Evolutionary conservation across 2,113 vertebrate genomes (phyloP).

Genomic region (Zingel zingel): DNA sequence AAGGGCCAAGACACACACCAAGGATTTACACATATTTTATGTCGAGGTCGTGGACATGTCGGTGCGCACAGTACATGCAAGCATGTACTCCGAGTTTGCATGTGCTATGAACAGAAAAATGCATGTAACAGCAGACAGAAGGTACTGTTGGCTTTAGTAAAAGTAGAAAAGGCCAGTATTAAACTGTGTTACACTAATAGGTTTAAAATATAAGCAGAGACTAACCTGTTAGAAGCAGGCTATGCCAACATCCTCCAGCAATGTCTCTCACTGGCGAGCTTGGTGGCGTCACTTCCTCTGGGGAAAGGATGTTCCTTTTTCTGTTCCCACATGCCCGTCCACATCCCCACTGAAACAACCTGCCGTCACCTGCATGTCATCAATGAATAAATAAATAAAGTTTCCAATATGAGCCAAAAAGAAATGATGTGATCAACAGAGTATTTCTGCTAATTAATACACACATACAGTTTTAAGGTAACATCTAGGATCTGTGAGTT

Average conservation of each 20-base stretch:
- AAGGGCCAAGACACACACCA: conserved; percentile 57
- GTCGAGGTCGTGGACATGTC: conserved; percentile 45
- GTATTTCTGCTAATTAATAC: neutral
- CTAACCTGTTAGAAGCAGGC: conserved; percentile 71
- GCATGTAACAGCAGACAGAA: conserved; percentile 11
- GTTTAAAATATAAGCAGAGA: conserved; percentile 11
- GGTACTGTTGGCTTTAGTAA: neutral
- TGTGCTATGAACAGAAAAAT: conserved; percentile 17
- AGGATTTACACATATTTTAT: conserved; percentile 51
- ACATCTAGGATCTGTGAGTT: neutral
- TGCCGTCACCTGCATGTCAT: conserved; percentile 56
- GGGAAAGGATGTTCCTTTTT: conserved; percentile 57
- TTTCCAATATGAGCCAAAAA: neutral
- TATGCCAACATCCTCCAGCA: conserved; percentile 59
- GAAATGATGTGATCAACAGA: neutral
- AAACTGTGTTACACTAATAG: neutral
- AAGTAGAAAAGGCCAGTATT: neutral
- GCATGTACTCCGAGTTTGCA: conserved; percentile 9
- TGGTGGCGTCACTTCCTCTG: conserved; percentile 57
- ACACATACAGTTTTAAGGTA: neutral
- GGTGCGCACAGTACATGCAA: conserved; percentile 10
- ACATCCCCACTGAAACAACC: conserved; percentile 68
- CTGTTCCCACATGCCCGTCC: conserved; percentile 59
- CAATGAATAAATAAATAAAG: neutral
- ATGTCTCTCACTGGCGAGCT: conserved; percentile 50